Conservation (phyloP, 2,113 vertebrate genomes). For the Hyperopisus bebe region DNA sequence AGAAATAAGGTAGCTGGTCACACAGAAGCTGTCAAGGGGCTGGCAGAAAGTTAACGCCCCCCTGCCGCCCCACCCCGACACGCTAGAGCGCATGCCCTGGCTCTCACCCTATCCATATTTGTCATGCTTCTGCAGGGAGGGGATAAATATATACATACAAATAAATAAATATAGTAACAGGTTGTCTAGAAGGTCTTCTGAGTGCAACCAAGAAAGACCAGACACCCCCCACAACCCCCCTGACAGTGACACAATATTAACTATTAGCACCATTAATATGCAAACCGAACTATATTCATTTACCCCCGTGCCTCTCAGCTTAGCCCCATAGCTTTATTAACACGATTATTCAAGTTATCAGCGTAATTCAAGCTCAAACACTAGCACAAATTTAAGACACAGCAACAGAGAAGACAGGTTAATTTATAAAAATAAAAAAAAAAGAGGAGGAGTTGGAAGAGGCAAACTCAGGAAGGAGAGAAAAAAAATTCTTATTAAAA, state of each 20-base stretch:
- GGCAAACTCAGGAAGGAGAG: background rate
- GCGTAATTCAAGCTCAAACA: background rate
- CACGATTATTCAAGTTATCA: background rate
- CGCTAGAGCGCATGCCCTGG: constrained; percentile 14
- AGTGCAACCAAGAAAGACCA: constrained; percentile 24
- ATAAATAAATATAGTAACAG: constrained; percentile 46
- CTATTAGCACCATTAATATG: background rate
- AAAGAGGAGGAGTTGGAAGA: background rate
- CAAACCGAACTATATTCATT: background rate
- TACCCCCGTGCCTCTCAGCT: background rate
- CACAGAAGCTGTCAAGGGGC: background rate
- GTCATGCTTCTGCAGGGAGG: constrained; percentile 41
- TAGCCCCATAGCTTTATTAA: background rate
- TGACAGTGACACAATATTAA: background rate
- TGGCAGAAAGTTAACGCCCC: background rate
- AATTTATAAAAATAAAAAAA: background rate
- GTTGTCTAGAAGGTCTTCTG: constrained; percentile 35
- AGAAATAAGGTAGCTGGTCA: background rate
- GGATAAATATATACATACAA: constrained; percentile 39
- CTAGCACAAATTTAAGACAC: background rate
- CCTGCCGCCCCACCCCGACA: constrained; percentile 30
- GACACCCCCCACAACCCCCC: background rate
- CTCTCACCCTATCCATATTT: constrained; percentile 51
- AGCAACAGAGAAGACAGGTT: background rate
- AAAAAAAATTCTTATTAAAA: background rate